Evolutionary conservation across 1,140 invertebrate genomes (phyloP), one percentile per base, ranked within the genome.

Genomic region (Cyclargus thomasi): DNA sequence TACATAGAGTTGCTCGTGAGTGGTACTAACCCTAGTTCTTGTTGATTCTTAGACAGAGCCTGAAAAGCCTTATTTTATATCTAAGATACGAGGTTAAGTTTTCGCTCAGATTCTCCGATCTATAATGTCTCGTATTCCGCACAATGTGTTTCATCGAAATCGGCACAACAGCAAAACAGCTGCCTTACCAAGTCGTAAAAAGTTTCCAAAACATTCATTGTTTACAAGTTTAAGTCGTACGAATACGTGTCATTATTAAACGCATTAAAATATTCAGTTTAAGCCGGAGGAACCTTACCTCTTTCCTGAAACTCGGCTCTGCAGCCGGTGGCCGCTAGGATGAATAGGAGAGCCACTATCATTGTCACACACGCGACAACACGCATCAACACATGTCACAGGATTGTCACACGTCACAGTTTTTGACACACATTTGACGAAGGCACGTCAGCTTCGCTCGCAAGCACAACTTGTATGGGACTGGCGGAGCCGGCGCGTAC

Each of bases 301-400:
- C 82, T 79, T 71, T 87, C 85, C 72, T 87, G 83, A 21, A 87
- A 69, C 10, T 85, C 83, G 35, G 83, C 83, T 53, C 53, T 65
- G 74, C 69, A 73, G 72, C 77, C 72, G 64, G 71, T 63, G n/a
- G 76, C 73, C 65, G 76, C 70, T 53, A 80, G 71, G 21, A 78
- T 65, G 39, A 77, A 53, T 65, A 85, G 39, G 55, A 82, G 65
- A 53, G 71, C 66, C 66, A 78, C 66, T 70, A 80, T 79, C 79
- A 84, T 83, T 77, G 72, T 71, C 82, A 81, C 75, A 3, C 29
- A 29, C 29, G 29, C 2, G 29, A 29, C 29, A 72, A 68, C 77
- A 78, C 74, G 72, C 70, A 78, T 75, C 72, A 77, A 76, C 70
- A 76, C 84, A 86, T 86, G 74, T 79, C 85, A 86, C 39, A 47